phyloP scores from a whole-genome alignment of 2,113 vertebrate species.

The Lampris incognitus region DNA sequence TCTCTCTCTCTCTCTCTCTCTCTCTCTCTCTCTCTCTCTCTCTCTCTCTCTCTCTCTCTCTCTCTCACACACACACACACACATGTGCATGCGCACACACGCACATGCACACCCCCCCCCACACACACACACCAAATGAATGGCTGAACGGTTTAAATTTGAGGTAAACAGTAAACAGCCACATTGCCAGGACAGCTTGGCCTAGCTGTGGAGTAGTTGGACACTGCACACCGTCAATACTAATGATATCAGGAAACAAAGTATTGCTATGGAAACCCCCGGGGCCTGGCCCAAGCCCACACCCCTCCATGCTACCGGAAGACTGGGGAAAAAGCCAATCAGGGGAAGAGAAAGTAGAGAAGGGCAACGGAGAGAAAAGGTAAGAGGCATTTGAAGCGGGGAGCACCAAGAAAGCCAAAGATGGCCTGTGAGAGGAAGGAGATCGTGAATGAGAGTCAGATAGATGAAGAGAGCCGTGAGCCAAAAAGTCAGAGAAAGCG shows the following conservation, averaged over 20 bases:
- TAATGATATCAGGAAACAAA: slow-evolving; percentile 79
- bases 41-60: slow-evolving; percentile 3
- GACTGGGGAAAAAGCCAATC: slow-evolving; percentile 8
- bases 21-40: background rate
- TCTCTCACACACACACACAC: background rate
- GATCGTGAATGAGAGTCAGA: slow-evolving; percentile 50
- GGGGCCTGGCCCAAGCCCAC: slow-evolving; percentile 46
- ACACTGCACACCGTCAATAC: slow-evolving; percentile 72
- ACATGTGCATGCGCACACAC: background rate
- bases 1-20: background rate
- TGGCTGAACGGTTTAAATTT: slow-evolving; percentile 55
- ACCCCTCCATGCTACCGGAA: slow-evolving; percentile 60
- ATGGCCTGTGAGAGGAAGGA: slow-evolving; percentile 40
- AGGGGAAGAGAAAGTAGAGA: slow-evolving; percentile 21
- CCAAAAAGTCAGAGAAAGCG: slow-evolving; percentile 36
- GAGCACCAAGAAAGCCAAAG: background rate
- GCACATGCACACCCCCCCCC: background rate
- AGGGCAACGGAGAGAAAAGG: slow-evolving; percentile 21
- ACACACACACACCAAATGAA: slow-evolving; percentile 15
- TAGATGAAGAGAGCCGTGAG: slow-evolving; percentile 43
- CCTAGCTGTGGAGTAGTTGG: slow-evolving; percentile 19
- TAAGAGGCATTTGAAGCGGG: slow-evolving; percentile 20
- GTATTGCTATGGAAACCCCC: slow-evolving; percentile 75
- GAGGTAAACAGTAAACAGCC: slow-evolving; percentile 70
- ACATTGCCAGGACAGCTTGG: slow-evolving; percentile 67